phyloP scores from a whole-genome alignment of 92 coral and sea anemone genomes.

The Heteractis magnifica region DNA sequence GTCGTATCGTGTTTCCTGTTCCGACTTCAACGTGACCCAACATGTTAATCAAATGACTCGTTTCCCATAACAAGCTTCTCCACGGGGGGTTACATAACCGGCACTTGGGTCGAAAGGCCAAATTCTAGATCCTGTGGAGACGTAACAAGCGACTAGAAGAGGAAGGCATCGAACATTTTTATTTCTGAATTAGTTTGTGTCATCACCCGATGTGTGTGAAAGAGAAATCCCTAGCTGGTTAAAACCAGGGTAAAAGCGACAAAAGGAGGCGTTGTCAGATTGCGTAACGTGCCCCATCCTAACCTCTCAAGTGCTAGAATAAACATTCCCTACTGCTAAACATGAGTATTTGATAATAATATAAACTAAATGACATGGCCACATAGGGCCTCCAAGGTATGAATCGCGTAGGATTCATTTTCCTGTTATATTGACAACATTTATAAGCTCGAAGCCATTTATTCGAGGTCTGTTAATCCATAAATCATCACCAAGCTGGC shows the following conservation, averaged over 20 bases:
- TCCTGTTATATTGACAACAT: neutral
- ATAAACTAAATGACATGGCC: neutral
- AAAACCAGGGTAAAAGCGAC: neutral
- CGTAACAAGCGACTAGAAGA: neutral
- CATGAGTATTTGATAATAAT: neutral
- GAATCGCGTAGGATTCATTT: neutral
- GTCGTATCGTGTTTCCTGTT: neutral
- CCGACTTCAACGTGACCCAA: slow-evolving; percentile 2
- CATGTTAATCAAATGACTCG: slow-evolving; percentile 22
- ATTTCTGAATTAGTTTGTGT: neutral
- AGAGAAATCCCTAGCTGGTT: neutral
- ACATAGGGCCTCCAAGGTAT: neutral
- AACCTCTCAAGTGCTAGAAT: neutral
- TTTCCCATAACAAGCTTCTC: neutral
- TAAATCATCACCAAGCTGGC: slow-evolving; percentile 18
- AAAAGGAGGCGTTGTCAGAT: neutral
- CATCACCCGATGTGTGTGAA: neutral
- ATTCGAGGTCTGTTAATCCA: slow-evolving; percentile 12
- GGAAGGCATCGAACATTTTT: neutral
- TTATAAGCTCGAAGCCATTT: neutral
- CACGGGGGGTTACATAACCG: slow-evolving; percentile 6
- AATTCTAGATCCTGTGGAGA: neutral
- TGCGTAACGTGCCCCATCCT: neutral
- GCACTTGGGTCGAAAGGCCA: slow-evolving; percentile 1
- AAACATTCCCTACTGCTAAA: neutral